Conservation (phyloP, 2,113 vertebrate genomes). For the Gracilinanus agilis region DNA sequence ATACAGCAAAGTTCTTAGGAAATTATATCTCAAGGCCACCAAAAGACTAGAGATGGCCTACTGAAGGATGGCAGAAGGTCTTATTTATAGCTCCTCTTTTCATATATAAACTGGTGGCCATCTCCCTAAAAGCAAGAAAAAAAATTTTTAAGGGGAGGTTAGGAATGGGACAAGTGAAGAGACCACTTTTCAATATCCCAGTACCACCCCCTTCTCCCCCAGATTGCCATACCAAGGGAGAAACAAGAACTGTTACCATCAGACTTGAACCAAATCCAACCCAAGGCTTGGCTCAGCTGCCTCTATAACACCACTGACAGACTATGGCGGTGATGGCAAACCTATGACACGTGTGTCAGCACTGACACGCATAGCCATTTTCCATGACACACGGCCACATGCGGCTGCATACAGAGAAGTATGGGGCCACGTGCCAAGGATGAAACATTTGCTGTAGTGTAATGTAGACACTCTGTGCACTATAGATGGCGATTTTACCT, state of each 20-base stretch:
- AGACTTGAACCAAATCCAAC: not conserved
- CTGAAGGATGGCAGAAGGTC: slow-evolving; percentile 43
- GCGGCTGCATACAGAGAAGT: too few relatives aligned
- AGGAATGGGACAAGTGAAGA: not conserved
- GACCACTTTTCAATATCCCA: not conserved
- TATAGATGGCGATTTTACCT: too few relatives aligned
- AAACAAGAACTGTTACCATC: not conserved
- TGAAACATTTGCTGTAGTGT: too few relatives aligned
- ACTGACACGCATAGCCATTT: too few relatives aligned
- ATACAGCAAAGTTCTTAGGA: slow-evolving; percentile 52
- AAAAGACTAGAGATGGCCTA: slow-evolving; percentile 31
- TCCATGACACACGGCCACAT: too few relatives aligned
- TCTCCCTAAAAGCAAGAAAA: not conserved
- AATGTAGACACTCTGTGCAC: too few relatives aligned
- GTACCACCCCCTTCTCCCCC: not conserved
- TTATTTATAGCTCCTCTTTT: slow-evolving; percentile 21
- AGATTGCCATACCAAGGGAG: not conserved
- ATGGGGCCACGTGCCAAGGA: too few relatives aligned
- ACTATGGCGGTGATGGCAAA: too few relatives aligned
- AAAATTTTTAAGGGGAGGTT: not conserved
- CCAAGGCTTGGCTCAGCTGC: not conserved
- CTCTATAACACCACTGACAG: not conserved
- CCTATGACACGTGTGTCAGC: too few relatives aligned
- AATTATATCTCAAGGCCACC: slow-evolving; percentile 63
- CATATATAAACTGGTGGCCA: slow-evolving; percentile 33